Conservation (phyloP, 2,888 invertebrate species). For the Podotricha telesiphe region DNA sequence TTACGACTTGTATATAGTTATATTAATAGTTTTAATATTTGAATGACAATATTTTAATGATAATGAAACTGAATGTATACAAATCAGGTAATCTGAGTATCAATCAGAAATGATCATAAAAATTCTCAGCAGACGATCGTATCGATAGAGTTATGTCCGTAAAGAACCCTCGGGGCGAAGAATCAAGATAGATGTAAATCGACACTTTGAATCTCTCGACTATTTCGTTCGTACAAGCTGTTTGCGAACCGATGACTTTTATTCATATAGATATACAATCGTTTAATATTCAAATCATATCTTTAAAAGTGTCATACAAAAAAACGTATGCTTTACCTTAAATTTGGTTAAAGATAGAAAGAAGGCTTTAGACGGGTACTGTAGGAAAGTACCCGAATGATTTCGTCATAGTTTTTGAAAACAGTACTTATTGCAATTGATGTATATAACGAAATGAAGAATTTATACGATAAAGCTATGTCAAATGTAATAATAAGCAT, state of each 20-base stretch:
- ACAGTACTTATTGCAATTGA: too few relatives aligned
- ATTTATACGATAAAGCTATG: too few relatives aligned
- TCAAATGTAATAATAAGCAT: conserved; percentile 1
- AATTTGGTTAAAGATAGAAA: too few relatives aligned
- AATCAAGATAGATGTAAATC: conserved; percentile 60
- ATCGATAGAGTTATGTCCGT: conserved; percentile 40
- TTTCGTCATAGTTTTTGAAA: too few relatives aligned
- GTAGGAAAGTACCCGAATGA: too few relatives aligned
- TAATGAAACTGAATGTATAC: neutral
- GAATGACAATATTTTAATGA: neutral
- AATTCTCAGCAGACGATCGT: conserved; percentile 31
- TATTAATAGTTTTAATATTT: neutral
- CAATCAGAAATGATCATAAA: conserved; percentile 21
- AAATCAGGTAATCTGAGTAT: conserved; percentile 1
- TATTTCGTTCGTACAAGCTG: conserved; percentile 43
- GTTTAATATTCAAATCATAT: neutral
- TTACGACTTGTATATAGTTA: neutral
- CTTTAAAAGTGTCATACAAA: neutral
- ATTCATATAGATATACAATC: conserved; percentile 23
- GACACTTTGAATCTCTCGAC: conserved; percentile 41
- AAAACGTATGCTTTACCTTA: neutral
- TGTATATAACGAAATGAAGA: too few relatives aligned
- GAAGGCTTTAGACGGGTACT: too few relatives aligned
- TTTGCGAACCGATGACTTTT: conserved; percentile 45
- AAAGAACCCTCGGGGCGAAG: conserved; percentile 53